A percentile compares a stretch with the other conserved stretches of the same genome.
Evolutionary conservation across 2,888 invertebrate genomes (phyloP).

Genomic region (Tanytarsus gracilentus): DNA sequence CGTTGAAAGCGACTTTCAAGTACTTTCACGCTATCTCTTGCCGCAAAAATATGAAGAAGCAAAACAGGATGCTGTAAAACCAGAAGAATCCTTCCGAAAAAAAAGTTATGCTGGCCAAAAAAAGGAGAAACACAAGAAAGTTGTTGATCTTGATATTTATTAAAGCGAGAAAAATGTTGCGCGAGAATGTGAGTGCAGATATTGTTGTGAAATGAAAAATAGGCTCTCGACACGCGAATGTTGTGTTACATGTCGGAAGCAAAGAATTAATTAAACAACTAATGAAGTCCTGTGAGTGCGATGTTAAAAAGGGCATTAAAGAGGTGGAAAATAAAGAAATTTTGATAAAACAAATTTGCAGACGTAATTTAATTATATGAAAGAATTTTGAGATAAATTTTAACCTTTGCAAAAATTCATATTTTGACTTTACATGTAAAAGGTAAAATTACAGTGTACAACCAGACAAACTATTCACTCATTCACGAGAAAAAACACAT

Average conservation of each 20-base stretch:
- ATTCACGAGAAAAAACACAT: no score
- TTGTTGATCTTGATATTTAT: not conserved
- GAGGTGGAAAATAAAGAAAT: not conserved
- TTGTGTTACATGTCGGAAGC: conserved; percentile 8
- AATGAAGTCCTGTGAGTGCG: no score
- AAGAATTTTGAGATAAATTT: no score
- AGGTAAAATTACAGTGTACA: no score
- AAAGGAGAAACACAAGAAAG: not conserved
- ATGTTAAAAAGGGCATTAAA: conserved; percentile 1
- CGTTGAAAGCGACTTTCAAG: not conserved
- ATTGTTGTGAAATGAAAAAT: conserved; percentile 16
- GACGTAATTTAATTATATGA: no score
- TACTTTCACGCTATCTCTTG: not conserved
- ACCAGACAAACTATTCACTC: no score
- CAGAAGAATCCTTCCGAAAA: not conserved
- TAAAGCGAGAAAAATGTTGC: not conserved
- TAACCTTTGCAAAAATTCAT: no score
- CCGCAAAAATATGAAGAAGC: not conserved
- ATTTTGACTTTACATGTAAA: no score
- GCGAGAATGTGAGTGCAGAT: not conserved
- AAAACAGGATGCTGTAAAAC: not conserved
- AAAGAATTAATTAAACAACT: conserved; percentile 19
- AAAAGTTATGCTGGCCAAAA: not conserved
- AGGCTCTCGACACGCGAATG: conserved; percentile 1
- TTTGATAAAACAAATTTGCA: no score